These are phyloP conservation scores for Odontocolon sp. DNA, from an alignment of 2,888 invertebrate species.

Conservation along the genomic window DNA sequence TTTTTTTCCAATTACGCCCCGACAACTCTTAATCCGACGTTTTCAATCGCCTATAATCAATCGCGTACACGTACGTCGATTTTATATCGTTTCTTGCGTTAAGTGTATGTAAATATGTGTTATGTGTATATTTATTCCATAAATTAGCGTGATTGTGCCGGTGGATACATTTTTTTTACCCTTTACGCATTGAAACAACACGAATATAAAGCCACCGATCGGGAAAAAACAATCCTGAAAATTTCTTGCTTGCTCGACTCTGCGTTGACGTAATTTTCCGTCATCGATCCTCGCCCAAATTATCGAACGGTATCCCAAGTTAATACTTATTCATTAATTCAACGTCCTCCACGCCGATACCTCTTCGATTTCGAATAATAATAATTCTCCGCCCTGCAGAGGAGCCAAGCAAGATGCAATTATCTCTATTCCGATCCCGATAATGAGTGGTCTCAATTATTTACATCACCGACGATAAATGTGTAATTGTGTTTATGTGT, in stretches of 20 bases:
- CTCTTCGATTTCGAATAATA: slow-evolving; percentile 13
- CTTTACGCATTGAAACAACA: slow-evolving; percentile 32
- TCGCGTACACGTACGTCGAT: slow-evolving; percentile 41
- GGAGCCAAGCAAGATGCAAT: slow-evolving; percentile 37
- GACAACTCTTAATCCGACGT: slow-evolving; percentile 39
- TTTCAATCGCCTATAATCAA: slow-evolving; percentile 52
- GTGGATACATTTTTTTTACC: slow-evolving; percentile 37
- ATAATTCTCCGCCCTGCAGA: slow-evolving; percentile 27
- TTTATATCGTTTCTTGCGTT: slow-evolving; percentile 53
- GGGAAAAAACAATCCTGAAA: neutral
- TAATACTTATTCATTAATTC: slow-evolving; percentile 42
- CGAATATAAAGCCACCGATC: slow-evolving; percentile 17
- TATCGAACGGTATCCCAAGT: slow-evolving; percentile 30
- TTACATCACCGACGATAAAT: slow-evolving; percentile 44
- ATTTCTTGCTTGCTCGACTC: slow-evolving; percentile 39
- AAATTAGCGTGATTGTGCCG: slow-evolving; percentile 37
- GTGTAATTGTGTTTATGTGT: slow-evolving; percentile 45
- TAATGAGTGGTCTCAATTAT: slow-evolving; percentile 29
- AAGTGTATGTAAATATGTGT: slow-evolving; percentile 33
- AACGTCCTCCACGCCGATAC: slow-evolving; percentile 17
- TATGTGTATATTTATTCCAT: slow-evolving; percentile 4
- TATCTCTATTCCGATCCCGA: slow-evolving; percentile 32
- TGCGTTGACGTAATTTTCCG: slow-evolving; percentile 10
- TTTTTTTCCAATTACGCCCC: slow-evolving; percentile 25
- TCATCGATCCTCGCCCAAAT: slow-evolving; percentile 11